These are phyloP conservation scores for Oreochromis mossambicus DNA, from an alignment of 2,797 vertebrate species.

Conservation along the genomic window DNA sequence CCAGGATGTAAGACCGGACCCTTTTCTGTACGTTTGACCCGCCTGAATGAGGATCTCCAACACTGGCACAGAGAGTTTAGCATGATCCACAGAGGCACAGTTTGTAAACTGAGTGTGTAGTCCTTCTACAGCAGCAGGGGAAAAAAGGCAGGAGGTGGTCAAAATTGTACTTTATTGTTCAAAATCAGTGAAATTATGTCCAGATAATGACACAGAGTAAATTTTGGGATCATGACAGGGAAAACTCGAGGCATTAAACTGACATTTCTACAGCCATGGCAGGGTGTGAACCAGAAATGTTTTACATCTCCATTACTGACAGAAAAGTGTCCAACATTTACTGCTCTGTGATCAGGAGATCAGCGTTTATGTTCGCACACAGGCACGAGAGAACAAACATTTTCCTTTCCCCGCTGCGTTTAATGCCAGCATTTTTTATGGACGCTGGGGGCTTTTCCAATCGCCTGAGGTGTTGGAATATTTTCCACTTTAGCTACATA, in stretches of 20 bases:
- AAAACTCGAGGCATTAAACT: not conserved
- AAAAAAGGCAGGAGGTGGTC: not conserved
- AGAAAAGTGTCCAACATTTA: not conserved
- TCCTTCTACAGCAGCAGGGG: not conserved
- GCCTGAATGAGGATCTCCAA: not conserved
- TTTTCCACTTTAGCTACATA: constrained; percentile 47
- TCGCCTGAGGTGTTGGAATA: constrained; percentile 38
- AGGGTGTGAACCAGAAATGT: not conserved
- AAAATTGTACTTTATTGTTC: not conserved
- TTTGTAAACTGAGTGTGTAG: not conserved
- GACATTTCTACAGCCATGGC: not conserved
- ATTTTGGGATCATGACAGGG: not conserved
- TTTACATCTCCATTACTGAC: not conserved
- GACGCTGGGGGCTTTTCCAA: constrained; percentile 34
- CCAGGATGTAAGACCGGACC: no score
- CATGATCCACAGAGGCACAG: not conserved
- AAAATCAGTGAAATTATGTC: not conserved
- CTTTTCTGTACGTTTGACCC: not conserved
- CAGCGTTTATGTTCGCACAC: not conserved
- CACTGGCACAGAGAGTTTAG: not conserved
- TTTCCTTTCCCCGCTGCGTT: not conserved
- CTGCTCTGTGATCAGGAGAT: not conserved
- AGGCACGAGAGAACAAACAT: not conserved
- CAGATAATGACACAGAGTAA: not conserved
- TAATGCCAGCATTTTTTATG: constrained; percentile 29